Evolutionary conservation across 2,888 invertebrate species (phyloP).

Genomic region (Hylaea fasciaria): DNA sequence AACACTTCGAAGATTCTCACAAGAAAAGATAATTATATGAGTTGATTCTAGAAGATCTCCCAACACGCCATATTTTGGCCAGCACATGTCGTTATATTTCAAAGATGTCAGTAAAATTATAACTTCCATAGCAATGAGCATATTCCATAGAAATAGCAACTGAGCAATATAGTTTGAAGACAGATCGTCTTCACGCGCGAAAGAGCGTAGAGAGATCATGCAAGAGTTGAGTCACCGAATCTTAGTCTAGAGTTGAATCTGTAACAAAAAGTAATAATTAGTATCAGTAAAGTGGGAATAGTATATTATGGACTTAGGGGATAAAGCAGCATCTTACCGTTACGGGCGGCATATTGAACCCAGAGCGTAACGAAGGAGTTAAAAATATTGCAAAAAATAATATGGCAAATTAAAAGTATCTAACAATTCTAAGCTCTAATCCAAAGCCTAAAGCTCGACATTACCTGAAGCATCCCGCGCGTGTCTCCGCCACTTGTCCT

Average conservation of each 20-base stretch:
- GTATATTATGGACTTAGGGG: no score
- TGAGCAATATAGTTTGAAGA: conserved; percentile 31
- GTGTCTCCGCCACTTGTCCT: conserved; percentile 72
- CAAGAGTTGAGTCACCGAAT: conserved; percentile 12
- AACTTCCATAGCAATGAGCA: conserved; percentile 11
- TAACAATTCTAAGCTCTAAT: not conserved
- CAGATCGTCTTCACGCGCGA: conserved; percentile 9
- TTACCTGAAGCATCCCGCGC: conserved; percentile 34
- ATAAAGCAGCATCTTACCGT: no score
- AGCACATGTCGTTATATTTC: conserved; percentile 2
- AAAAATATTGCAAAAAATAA: no score
- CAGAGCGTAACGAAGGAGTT: no score
- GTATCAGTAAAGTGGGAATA: not conserved
- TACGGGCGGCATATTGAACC: no score
- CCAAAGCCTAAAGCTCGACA: not conserved
- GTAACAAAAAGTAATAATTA: conserved; percentile 40
- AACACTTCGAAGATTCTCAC: not conserved
- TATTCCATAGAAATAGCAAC: no score
- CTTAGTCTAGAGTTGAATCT: conserved; percentile 52
- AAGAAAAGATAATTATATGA: not conserved
- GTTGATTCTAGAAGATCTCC: not conserved
- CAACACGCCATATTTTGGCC: conserved; percentile 3
- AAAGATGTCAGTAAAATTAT: conserved; percentile 19
- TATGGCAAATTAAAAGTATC: no score
- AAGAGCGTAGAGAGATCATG: conserved; percentile 31